Evolutionary conservation across 2,888 invertebrate genomes (phyloP).

Genomic region (Stenolophus ochropezus): DNA sequence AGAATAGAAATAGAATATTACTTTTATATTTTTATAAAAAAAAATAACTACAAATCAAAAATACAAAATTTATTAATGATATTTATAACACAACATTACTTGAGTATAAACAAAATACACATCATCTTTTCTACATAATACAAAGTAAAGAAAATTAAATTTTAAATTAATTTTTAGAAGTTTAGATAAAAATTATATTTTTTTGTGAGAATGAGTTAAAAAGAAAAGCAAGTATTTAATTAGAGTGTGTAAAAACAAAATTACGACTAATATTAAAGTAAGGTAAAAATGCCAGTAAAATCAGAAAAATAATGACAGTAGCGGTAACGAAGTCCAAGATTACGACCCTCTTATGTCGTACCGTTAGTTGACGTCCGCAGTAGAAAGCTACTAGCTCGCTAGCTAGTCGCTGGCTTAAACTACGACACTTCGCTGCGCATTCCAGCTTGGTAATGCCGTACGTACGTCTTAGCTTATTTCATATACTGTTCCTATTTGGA

Average conservation of each 20-base stretch:
- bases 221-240: not conserved
- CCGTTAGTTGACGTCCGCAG: constrained; percentile 37
- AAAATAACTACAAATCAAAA: too few species aligned
- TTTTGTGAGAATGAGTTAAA: not conserved
- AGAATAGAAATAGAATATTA: not conserved
- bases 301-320: constrained; percentile 37
- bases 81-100: too few species aligned
- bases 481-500: not conserved
- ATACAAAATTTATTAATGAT: too few species aligned
- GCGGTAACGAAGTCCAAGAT: constrained; percentile 42
- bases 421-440: not conserved
- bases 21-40: too few species aligned
- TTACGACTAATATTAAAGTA: constrained; percentile 9
- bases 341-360: constrained; percentile 35
- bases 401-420: not conserved
- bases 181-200: too few species aligned
- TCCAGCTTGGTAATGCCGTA: not conserved
- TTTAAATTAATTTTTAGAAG: too few species aligned
- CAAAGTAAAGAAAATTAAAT: too few species aligned
- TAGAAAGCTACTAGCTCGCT: constrained; percentile 16
- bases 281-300: constrained; percentile 16
- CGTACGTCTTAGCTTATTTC: not conserved
- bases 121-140: too few species aligned
- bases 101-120: too few species aligned
- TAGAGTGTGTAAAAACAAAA: not conserved